Evolutionary conservation across 2,888 invertebrate species (phyloP), one percentile per base, ranked within the genome.

Genomic region (Thecophora atra): DNA sequence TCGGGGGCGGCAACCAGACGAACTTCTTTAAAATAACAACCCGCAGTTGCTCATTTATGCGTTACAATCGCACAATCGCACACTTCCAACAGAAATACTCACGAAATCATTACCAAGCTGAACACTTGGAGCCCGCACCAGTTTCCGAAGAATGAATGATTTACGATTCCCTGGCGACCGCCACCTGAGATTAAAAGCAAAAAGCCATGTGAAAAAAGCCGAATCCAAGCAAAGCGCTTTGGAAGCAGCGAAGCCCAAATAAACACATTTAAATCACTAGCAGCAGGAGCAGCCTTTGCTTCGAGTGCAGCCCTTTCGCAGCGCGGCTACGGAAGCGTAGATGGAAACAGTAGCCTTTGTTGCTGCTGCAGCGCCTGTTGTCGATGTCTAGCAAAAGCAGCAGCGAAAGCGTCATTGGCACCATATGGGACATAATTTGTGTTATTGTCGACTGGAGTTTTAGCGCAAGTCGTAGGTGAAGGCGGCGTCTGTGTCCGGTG

Each of bases 381-480:
- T 44, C 51, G 58, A 42, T 54, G 66, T 42, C 54, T 60, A 28
- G 26, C 62, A 73, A 75, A 75, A 64, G 26, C 68, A 51, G 26
- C 42, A 28, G 52, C 54, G 54, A 68, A 63, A 71, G n/a, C 83
- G 83, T 85, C 85, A 85, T 85, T 86, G 85, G 83, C 82, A 86
- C 85, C 86, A 86, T 86, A 85, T 86, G 86, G 78, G 84, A 81
- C 80, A 83, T 85, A 86, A 86, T 86, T 86, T 86, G 86, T 85
- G 85, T 83, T 82, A 85, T 83, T 84, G 81, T 81, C 80, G 80
- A 79, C 80, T 81, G 81, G 81, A 81, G 79, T 82, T 80, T 75
- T 77, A 67, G 21, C 42, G 56, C 17, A 42, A 67, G 63, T 69
- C 68, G 37, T 37, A 15, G 70, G 70, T 21, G 63, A 52, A 62